Evolutionary conservation across 2,888 invertebrate species (phyloP), one percentile per base, ranked within the genome.

Genomic region (Piscicola geometra): DNA sequence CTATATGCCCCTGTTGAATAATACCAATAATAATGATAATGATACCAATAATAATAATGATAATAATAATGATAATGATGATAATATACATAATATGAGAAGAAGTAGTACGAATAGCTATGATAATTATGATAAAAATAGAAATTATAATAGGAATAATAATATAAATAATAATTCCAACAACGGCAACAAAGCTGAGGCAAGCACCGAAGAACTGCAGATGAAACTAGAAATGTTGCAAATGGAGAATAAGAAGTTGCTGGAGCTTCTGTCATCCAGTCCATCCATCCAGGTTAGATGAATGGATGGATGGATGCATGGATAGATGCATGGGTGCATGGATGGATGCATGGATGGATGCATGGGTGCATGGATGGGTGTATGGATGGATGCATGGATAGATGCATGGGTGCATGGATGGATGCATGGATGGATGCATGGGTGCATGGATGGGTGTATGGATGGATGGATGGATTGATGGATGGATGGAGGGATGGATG

Each of bases 31-130:
- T 67, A 33, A 35, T 35, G 15, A 32, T 67, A 21, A 67, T 32
- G n/a, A 67, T 32, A 67, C 3, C 30, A 67, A 67, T 67, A 67
- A 67, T 67, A 67, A 67, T 67, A 67, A 67, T 35, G 30, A 67
- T 64, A 64, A 64, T 64, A 64, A 64, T 21, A 64, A 64, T 30
- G 21, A 21, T 21, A 21, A 3, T 64, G 21, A 64, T 64, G 21
- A 64, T 64, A 64, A 64, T 30, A 64, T 9, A 5, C 5, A 64
- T 3, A 64, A 64, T 64, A 64, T 3, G 5, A 64, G 9, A 5
- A 64, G 25, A 5, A 64, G 9, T 28, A 28, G 64, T n/a, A 67
- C 12, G 12, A 33, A 35, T 35, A 32, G n/a, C 3, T 5, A 67
- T 32, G n/a, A 30, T 32, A 67, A 12, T 67, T 5, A 67, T 28